Evolutionary conservation across 37 sponge, comb jelly and placozoan species (phyloP), one percentile per base, ranked within the genome.

Genomic region (Amphimedon queenslandica): DNA sequence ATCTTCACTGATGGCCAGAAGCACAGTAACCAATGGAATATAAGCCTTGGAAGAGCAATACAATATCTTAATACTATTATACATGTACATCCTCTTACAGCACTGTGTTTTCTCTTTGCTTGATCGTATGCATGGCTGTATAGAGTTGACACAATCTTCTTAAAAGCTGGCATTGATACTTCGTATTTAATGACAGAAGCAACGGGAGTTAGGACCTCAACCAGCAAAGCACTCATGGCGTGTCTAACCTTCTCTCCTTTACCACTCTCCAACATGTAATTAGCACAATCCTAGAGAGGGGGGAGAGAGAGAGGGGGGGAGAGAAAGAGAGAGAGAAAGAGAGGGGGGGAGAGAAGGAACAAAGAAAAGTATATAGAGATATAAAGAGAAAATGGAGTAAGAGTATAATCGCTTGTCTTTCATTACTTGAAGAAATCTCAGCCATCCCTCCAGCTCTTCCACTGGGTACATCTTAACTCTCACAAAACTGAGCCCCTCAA

Each of bases 381-480:
- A 63, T 24, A 20, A 3, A n/a, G 24, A 28, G 72, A 28, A 24
- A 57, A 57, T 56, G 25, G 27, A 37, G 58, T 8, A 53, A 25
- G 25, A 57, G 6, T 10, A 70, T 24, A 43, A 73, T 33, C 16
- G 27, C 28, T 42, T 37, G 35, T 16, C 55, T 58, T 21, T 1
- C 43, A 80, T 25, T 0, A 94, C 95, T 80, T 98, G 95, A 38
- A 98, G 83, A 67, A 98, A 98, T 25, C 58, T 60, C 56, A 98
- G 94, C 82, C 94, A 94, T 40, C 66, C 90, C 69, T 98, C 95
- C 53, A 98, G 78, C 51, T 91, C 95, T 73, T 98, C 99, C 31
- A 94, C 93, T 0, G 99, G 99, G 58, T 87, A 98, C 91, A 98
- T 88, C 73, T 92, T 98, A 23, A 98, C 92, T 28, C 90, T 42